phyloP scores from a whole-genome alignment of 2,888 invertebrate species.

The Hemithea aestivaria region DNA sequence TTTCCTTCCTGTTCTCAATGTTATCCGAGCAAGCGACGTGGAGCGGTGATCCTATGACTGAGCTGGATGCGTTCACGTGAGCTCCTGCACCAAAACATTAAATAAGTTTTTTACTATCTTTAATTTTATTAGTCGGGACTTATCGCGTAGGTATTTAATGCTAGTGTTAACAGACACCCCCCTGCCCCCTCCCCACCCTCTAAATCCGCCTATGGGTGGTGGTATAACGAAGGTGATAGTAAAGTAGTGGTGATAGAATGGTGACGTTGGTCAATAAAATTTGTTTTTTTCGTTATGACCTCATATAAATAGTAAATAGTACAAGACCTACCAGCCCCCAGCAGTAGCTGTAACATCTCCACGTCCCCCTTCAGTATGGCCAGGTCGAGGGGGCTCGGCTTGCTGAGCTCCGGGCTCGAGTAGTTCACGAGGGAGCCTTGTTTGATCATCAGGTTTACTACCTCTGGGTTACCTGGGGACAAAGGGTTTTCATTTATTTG shows the following conservation, averaged over 20 bases:
- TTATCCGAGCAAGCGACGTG: conserved; percentile 91
- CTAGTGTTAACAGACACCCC: too few species aligned
- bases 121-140: too few species aligned
- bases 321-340: conserved; percentile 79
- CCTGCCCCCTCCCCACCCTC: too few species aligned
- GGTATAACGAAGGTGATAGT: too few species aligned
- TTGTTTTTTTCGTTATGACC: background rate
- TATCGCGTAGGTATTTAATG: too few species aligned
- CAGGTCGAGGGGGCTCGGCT: conserved; percentile 90
- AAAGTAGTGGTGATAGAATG: too few species aligned
- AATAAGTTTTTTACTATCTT: too few species aligned
- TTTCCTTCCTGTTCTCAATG: conserved; percentile 83
- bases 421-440: conserved; percentile 88
- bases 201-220: too few species aligned
- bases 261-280: too few species aligned
- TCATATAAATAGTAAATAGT: background rate
- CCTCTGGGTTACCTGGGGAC: conserved; percentile 78
- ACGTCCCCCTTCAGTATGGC: conserved; percentile 91
- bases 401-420: conserved; percentile 80
- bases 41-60: conserved; percentile 88
- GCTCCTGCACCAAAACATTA: conserved; percentile 78
- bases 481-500: conserved; percentile 1
- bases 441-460: conserved; percentile 88
- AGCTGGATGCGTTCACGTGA: conserved; percentile 87
- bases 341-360: conserved; percentile 83